Percentiles rank a stretch among this genome's conserved stretches.
These are phyloP conservation scores for Hirtodrosophila alboralis DNA, from an alignment of 2,888 invertebrate genomes.

Conservation along the genomic window DNA sequence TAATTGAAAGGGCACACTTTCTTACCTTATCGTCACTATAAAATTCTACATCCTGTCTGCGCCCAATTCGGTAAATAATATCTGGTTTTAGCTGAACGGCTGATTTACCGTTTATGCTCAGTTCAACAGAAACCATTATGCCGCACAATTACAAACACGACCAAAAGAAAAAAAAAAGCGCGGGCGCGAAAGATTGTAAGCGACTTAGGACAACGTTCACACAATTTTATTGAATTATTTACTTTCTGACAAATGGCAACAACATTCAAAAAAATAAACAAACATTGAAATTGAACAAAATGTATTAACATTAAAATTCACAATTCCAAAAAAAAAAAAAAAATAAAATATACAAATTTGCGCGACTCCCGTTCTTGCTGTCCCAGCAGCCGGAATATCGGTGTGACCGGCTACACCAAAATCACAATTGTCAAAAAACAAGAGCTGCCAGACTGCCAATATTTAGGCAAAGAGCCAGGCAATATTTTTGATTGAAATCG, in stretches of 20 bases:
- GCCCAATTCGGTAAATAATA: constrained; percentile 58
- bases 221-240: not conserved
- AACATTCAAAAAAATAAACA: not conserved
- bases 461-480: too few relatives aligned
- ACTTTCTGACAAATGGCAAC: not conserved
- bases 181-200: constrained; percentile 17
- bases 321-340: not conserved
- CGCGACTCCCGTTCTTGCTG: not conserved
- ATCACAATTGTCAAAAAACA: not conserved
- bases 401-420: constrained; percentile 16
- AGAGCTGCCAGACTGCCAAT: too few relatives aligned
- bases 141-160: constrained; percentile 3
- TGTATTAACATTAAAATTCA: not conserved
- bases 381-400: not conserved
- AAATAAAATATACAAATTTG: constrained; percentile 1
- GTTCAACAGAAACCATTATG: constrained; percentile 15
- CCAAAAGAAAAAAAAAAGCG: constrained; percentile 3
- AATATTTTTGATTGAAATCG: not conserved
- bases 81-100: constrained; percentile 35
- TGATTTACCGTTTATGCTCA: constrained; percentile 12
- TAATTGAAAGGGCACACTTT: too few relatives aligned
- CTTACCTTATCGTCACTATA: constrained; percentile 48
- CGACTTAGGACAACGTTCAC: too few relatives aligned
- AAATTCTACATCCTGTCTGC: constrained; percentile 46
- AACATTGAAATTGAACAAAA: not conserved